Evolutionary conservation across 2,797 vertebrate genomes (phyloP).

Genomic region (Alcedo quadribrachys): DNA sequence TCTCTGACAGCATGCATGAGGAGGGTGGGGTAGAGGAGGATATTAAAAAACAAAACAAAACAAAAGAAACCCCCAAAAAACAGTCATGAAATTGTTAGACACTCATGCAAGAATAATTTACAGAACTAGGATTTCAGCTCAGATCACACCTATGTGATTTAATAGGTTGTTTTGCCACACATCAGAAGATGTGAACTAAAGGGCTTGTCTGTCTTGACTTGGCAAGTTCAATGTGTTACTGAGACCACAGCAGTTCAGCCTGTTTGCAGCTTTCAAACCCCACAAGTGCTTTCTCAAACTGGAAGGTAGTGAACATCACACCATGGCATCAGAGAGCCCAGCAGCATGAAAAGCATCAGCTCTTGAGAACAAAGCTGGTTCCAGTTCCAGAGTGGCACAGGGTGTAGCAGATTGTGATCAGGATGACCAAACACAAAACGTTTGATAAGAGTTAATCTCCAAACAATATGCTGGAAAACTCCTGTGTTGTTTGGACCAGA

Average conservation of each 20-base stretch:
- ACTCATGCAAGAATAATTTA: background rate
- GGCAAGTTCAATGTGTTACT: background rate
- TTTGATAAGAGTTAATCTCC: background rate
- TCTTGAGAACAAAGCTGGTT: background rate
- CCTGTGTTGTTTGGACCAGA: background rate
- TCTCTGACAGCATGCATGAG: background rate
- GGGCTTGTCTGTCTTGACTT: background rate
- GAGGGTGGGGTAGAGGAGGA: background rate
- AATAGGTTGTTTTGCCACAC: background rate
- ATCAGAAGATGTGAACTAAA: background rate
- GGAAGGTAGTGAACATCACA: background rate
- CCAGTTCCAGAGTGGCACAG: background rate
- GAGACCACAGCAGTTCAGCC: background rate
- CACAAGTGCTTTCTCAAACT: background rate
- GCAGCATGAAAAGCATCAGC: background rate
- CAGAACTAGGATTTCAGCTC: background rate
- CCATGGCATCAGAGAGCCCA: background rate
- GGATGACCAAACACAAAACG: background rate
- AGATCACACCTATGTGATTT: background rate
- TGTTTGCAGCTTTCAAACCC: background rate
- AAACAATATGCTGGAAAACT: background rate
- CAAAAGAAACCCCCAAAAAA: background rate
- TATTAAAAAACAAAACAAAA: background rate
- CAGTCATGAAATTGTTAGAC: background rate
- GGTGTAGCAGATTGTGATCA: background rate